These are phyloP conservation scores for Trichogramma evanescens DNA, from an alignment of 2,888 invertebrate species.

Conservation along the genomic window DNA sequence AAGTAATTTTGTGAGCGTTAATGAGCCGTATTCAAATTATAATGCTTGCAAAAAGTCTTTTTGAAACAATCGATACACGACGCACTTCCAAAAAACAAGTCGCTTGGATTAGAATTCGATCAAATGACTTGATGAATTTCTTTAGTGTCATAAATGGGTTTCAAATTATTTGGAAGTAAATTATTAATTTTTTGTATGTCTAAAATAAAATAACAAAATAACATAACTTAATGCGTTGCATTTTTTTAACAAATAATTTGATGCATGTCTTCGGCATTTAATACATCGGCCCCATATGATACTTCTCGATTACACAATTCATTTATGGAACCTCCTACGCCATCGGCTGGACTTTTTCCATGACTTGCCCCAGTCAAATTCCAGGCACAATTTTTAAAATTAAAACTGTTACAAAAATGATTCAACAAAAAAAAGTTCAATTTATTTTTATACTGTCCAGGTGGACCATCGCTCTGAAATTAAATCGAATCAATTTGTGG, in stretches of 20 bases:
- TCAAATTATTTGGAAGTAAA: background rate
- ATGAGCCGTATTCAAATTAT: too few relatives aligned
- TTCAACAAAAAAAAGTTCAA: conserved; percentile 11
- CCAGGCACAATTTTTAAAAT: background rate
- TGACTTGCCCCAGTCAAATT: conserved; percentile 2
- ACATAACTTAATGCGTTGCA: background rate
- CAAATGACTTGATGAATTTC: background rate
- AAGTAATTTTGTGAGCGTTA: too few relatives aligned
- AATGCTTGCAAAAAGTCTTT: too few relatives aligned
- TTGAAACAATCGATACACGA: too few relatives aligned
- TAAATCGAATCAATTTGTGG: conserved; percentile 10
- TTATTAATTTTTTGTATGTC: background rate
- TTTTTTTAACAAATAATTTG: background rate
- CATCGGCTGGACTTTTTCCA: conserved; percentile 7
- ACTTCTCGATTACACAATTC: background rate
- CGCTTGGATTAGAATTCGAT: too few relatives aligned
- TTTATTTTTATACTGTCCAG: conserved; percentile 13
- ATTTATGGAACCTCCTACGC: conserved; percentile 3
- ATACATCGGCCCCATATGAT: background rate
- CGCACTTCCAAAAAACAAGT: too few relatives aligned
- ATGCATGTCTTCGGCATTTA: background rate
- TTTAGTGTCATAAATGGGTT: background rate
- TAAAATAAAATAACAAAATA: too few relatives aligned
- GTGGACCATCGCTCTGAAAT: conserved; percentile 14
- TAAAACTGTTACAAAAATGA: conserved; percentile 3